Evolutionary conservation across 2,797 vertebrate species (phyloP).

Genomic region (Taeniopygia guttata): DNA sequence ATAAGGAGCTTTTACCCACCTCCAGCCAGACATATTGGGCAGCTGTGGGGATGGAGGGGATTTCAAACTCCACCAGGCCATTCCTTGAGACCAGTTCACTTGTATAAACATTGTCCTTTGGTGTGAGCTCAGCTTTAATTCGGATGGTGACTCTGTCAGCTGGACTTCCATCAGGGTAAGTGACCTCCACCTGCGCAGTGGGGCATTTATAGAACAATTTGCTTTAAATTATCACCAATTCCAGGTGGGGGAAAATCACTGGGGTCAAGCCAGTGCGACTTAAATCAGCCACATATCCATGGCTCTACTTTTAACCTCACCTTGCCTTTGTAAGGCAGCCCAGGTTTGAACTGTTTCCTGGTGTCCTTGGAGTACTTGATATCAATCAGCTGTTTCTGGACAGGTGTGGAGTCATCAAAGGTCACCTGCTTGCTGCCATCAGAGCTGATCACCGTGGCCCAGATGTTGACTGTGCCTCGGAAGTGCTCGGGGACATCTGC

Average conservation of each 20-base stretch:
- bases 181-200: slow-evolving; percentile 84
- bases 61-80: slow-evolving; percentile 88
- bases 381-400: slow-evolving; percentile 94
- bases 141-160: slow-evolving; percentile 86
- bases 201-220: not conserved
- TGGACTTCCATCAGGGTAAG: slow-evolving; percentile 89
- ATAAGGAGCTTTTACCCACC: slow-evolving; percentile 78
- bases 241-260: not conserved
- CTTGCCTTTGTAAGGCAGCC: slow-evolving; percentile 91
- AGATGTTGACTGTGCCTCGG: slow-evolving; percentile 88
- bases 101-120: slow-evolving; percentile 89
- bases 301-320: slow-evolving; percentile 64
- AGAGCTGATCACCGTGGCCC: slow-evolving; percentile 83
- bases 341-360: slow-evolving; percentile 92
- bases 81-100: slow-evolving; percentile 83
- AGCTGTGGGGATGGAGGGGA: slow-evolving; percentile 89
- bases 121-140: slow-evolving; percentile 89
- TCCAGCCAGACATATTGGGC: slow-evolving; percentile 95
- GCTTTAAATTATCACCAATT: not conserved
- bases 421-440: slow-evolving; percentile 88
- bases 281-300: not conserved
- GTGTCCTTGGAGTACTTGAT: slow-evolving; percentile 92
- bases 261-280: not conserved
- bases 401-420: slow-evolving; percentile 88
- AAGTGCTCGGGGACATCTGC: slow-evolving; percentile 90